Conservation (phyloP, 2,797 vertebrate genomes). For the Triplophysa bombifrons region DNA sequence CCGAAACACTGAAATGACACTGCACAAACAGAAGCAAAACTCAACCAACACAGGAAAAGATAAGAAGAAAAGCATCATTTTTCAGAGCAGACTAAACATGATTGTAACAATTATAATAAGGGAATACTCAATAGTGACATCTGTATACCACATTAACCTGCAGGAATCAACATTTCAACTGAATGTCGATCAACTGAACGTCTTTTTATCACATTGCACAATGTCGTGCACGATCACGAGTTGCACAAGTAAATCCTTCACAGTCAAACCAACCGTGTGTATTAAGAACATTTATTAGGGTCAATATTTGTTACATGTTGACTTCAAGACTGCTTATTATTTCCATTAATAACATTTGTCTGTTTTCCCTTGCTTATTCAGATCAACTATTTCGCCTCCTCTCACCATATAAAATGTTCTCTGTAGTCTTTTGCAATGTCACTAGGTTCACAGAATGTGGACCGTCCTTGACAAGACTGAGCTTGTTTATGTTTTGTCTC, state of each 20-base stretch:
- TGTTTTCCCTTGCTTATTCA: slow-evolving; percentile 7
- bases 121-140: background rate
- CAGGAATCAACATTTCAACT: background rate
- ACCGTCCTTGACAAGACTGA: slow-evolving; percentile 20
- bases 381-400: background rate
- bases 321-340: background rate
- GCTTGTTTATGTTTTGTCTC: slow-evolving; percentile 14
- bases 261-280: background rate
- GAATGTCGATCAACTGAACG: background rate
- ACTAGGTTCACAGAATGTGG: slow-evolving; percentile 11
- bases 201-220: background rate
- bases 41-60: background rate
- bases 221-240: no score
- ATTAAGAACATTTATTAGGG: background rate
- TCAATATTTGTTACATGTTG: background rate
- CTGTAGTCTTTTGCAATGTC: slow-evolving; percentile 18
- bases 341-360: background rate
- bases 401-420: background rate
- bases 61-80: background rate
- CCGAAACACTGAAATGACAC: background rate
- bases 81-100: background rate
- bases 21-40: background rate
- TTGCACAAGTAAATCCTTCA: background rate
- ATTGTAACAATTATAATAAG: background rate
- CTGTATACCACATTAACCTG: background rate